phyloP scores from a whole-genome alignment of 2,888 invertebrate genomes.

The Aleiodes testaceus region DNA sequence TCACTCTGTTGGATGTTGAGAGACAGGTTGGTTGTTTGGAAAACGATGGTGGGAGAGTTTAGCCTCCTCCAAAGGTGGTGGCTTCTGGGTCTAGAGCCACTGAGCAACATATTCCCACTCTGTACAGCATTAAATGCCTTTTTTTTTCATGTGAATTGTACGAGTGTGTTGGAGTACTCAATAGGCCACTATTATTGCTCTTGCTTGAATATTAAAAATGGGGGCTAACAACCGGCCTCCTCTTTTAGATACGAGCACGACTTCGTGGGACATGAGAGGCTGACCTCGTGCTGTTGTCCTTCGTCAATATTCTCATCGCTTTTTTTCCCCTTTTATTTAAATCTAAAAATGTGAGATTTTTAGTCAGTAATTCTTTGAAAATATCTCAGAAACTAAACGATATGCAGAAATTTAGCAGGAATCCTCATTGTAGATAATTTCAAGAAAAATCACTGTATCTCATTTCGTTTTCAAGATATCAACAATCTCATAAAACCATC shows the following conservation, averaged over 20 bases:
- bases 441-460: no score
- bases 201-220: slow-evolving; percentile 21
- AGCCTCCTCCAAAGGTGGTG: slow-evolving; percentile 18
- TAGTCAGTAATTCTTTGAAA: no score
- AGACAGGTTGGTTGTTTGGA: slow-evolving; percentile 3
- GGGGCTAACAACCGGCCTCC: slow-evolving; percentile 33
- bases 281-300: slow-evolving; percentile 23
- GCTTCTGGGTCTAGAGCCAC: not conserved
- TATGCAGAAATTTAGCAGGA: no score
- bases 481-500: no score
- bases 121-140: no score
- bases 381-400: no score
- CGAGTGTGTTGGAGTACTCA: not conserved
- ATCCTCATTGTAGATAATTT: no score
- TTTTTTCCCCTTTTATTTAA: not conserved
- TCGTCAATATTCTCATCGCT: not conserved
- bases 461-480: no score
- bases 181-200: slow-evolving; percentile 23
- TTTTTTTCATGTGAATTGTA: not conserved
- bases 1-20: slow-evolving; percentile 2
- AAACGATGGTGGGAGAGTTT: slow-evolving; percentile 16
- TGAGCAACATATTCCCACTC: slow-evolving; percentile 22
- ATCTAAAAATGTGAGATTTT: not conserved
- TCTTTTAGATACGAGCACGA: not conserved
- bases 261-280: not conserved